These are phyloP conservation scores for Scarus forsteni DNA, from an alignment of 2,797 vertebrate genomes.

Conservation along the genomic window DNA sequence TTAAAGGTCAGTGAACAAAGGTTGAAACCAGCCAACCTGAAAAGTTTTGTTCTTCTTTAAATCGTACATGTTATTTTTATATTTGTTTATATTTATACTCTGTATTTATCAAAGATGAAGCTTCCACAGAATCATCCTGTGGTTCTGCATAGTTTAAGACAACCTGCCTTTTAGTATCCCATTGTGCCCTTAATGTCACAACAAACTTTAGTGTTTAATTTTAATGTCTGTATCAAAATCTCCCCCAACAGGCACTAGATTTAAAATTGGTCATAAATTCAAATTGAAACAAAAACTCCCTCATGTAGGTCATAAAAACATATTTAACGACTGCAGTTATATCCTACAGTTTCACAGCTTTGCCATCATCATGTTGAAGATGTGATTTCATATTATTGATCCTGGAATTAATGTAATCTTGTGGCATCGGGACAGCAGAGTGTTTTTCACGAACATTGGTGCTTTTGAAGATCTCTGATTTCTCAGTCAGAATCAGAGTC, in stretches of 20 bases:
- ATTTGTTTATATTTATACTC: slow-evolving; percentile 9
- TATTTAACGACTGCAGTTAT: slow-evolving; percentile 3
- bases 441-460: too few relatives aligned
- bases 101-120: not conserved
- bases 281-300: slow-evolving; percentile 5
- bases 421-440: slow-evolving; percentile 5
- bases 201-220: slow-evolving; percentile 39
- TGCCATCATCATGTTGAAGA: not conserved
- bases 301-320: not conserved
- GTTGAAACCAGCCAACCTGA: slow-evolving; percentile 80
- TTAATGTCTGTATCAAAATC: slow-evolving; percentile 1
- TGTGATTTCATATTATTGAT: slow-evolving; percentile 5
- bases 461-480: slow-evolving; percentile 9
- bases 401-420: too few relatives aligned
- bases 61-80: slow-evolving; percentile 10
- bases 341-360: slow-evolving; percentile 65
- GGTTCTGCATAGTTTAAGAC: not conserved
- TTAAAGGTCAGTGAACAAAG: slow-evolving; percentile 37
- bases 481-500: slow-evolving; percentile 92
- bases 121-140: too few relatives aligned
- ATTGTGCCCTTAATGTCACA: too few relatives aligned
- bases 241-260: not conserved
- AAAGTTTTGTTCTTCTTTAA: slow-evolving; percentile 22
- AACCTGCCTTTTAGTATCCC: not conserved
- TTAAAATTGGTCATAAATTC: not conserved